phyloP scores from a whole-genome alignment of 2,888 invertebrate genomes.

The Caenorhabditis uteleia region DNA sequence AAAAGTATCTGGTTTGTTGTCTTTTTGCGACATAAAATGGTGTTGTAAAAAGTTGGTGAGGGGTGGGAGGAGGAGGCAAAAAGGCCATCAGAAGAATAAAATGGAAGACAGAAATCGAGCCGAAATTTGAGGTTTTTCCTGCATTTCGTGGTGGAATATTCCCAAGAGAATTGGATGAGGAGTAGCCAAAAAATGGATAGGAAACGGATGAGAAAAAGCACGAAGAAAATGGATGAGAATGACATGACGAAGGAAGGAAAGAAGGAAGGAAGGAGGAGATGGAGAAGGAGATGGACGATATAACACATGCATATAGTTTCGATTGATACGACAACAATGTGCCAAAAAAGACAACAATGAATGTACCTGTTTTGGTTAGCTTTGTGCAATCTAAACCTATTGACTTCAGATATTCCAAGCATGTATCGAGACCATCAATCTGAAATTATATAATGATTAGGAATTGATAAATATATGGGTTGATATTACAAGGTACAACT shows the following conservation, averaged over 20 bases:
- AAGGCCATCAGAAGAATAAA: not conserved
- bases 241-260: not conserved
- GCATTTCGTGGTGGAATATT: no score
- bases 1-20: not conserved
- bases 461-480: no score
- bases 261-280: not conserved
- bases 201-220: not conserved
- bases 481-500: no score
- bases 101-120: not conserved
- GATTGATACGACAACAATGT: constrained; percentile 22
- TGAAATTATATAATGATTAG: no score
- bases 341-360: no score
- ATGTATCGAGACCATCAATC: constrained; percentile 49
- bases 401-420: constrained; percentile 52
- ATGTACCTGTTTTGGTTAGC: constrained; percentile 54
- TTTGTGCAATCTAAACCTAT: constrained; percentile 56
- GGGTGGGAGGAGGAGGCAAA: not conserved
- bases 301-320: not conserved
- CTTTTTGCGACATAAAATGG: not conserved
- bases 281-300: not conserved
- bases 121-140: not conserved
- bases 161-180: no score
- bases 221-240: not conserved
- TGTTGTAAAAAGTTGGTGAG: not conserved
- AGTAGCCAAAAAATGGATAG: no score